Evolutionary conservation across 1,140 invertebrate species (phyloP).

Genomic region (Ceratoteleas bidentatus): DNA sequence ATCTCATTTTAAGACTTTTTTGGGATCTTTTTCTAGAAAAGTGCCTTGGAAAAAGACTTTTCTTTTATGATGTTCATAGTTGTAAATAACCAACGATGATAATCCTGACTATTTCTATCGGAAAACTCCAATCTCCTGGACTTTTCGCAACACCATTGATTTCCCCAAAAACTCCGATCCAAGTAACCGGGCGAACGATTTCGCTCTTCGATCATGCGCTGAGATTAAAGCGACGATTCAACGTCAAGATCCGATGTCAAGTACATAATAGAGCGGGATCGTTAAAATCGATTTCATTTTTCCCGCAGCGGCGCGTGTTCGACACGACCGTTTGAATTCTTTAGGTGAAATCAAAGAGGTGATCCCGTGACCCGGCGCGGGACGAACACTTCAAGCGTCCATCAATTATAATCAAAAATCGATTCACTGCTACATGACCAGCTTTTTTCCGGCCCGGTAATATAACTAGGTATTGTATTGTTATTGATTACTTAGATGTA

Average conservation of each 20-base stretch:
- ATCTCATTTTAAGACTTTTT: too few species aligned
- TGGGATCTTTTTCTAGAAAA: too few species aligned
- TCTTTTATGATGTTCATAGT: too few species aligned
- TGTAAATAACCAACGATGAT: too few species aligned
- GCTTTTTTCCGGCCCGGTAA: constrained; percentile 14
- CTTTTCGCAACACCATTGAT: too few species aligned
- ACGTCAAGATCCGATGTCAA: not conserved
- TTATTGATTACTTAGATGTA: constrained; percentile 49
- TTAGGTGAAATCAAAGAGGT: constrained; percentile 36
- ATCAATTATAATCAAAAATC: constrained; percentile 60
- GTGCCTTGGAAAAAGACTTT: too few species aligned
- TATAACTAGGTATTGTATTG: constrained; percentile 34
- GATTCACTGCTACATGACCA: constrained; percentile 16
- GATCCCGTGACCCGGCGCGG: constrained; percentile 27
- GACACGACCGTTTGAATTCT: constrained; percentile 32
- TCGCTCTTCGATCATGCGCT: too few species aligned
- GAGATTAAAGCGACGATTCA: too few species aligned
- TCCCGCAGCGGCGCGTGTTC: constrained; percentile 9
- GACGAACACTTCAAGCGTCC: constrained; percentile 21
- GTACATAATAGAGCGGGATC: constrained; percentile 6
- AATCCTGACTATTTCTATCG: too few species aligned
- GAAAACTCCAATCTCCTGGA: too few species aligned
- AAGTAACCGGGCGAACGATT: too few species aligned
- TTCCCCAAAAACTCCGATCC: too few species aligned
- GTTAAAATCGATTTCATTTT: constrained; percentile 14